Conservation (phyloP, 2,113 vertebrate genomes). For the Neofelis nebulosa region DNA sequence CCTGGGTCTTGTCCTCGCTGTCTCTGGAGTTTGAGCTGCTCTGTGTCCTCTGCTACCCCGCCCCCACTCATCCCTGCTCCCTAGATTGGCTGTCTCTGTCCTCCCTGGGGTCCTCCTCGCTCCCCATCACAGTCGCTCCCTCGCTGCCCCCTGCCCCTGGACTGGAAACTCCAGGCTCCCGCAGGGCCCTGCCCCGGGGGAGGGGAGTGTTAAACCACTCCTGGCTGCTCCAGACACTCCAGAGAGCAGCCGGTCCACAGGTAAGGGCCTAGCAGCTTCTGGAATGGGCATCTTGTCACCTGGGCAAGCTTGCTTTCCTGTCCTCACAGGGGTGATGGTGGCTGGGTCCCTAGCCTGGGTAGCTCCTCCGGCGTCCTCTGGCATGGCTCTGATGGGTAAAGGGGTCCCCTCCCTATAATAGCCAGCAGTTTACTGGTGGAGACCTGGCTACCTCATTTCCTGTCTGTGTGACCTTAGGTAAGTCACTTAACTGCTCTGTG, state of each 20-base stretch:
- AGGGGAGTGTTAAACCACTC: background rate
- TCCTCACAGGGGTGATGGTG: background rate
- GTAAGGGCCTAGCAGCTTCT: background rate
- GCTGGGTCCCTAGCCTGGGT: background rate
- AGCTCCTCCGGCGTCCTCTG: background rate
- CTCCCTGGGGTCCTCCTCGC: background rate
- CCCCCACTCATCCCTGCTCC: background rate
- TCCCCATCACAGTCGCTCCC: background rate
- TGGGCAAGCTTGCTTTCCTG: background rate
- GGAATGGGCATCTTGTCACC: background rate
- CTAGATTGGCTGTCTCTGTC: background rate
- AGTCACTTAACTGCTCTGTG: background rate
- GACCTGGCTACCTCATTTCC: background rate
- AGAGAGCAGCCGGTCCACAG: background rate
- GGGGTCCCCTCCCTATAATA: background rate
- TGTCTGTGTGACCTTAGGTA: conserved; percentile 35
- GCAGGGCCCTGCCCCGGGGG: conserved; percentile 1
- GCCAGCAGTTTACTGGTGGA: background rate
- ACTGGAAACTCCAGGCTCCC: conserved; percentile 48
- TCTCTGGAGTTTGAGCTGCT: background rate
- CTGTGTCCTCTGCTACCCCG: background rate
- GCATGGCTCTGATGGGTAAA: background rate
- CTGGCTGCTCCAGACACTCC: background rate
- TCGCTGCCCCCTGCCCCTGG: background rate
- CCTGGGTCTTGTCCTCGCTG: background rate